Conservation (phyloP, 2,888 invertebrate species). For the Trissoscelio sp. region DNA sequence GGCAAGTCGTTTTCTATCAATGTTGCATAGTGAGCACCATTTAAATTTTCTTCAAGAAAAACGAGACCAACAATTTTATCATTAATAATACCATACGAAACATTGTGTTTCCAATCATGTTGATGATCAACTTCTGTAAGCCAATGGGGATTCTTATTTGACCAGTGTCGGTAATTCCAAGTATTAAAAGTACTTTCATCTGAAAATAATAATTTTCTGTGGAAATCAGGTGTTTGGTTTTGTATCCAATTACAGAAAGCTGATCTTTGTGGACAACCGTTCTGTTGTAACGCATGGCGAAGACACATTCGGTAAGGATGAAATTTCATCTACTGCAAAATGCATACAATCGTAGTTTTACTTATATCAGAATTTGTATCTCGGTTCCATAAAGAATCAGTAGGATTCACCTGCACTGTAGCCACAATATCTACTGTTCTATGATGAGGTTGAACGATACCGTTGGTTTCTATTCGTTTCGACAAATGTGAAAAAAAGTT, state of each 20-base stretch:
- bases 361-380: constrained; percentile 1
- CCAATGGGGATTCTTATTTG: no score
- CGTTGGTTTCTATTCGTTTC: no score
- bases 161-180: no score
- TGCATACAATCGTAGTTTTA: not conserved
- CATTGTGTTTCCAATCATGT: constrained; percentile 30
- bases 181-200: constrained; percentile 39
- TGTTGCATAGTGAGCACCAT: no score
- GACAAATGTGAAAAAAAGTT: no score
- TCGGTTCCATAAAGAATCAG: not conserved
- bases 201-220: constrained; percentile 30
- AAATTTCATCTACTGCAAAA: constrained; percentile 26
- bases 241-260: constrained; percentile 34
- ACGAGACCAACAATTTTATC: constrained; percentile 18
- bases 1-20: no score
- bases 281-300: not conserved
- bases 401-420: not conserved
- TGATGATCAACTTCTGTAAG: constrained; percentile 20
- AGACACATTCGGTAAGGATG: constrained; percentile 32
- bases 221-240: constrained; percentile 19
- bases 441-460: no score
- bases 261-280: constrained; percentile 5
- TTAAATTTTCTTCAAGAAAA: not conserved
- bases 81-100: constrained; percentile 30
- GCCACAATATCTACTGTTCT: constrained; percentile 23